Evolutionary conservation across 2,888 invertebrate species (phyloP), one percentile per base, ranked within the genome.

Genomic region (Cephus spinipes): DNA sequence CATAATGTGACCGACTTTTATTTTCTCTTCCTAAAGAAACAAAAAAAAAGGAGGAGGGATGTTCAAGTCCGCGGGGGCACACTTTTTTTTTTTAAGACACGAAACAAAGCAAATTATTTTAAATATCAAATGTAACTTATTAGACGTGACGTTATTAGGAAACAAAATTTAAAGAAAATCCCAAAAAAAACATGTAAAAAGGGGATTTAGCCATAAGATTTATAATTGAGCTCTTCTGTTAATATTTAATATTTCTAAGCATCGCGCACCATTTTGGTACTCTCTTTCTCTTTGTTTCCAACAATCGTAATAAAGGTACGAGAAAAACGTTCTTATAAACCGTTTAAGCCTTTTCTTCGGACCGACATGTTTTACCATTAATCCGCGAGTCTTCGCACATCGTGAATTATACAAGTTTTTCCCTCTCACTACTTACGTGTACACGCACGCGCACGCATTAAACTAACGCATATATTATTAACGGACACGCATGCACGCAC

Each of bases 211-310:
- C 9, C 55, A 55, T 23, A 9, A 23, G 9, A 9, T 55, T 55
- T 23, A 55, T 55, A 55, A 23, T 23, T 55, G 55, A 55, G 55
- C 23, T 55, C 23, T 23, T 55, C 79, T 11, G 78, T 81, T 77
- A 77, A 79, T 81, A 81, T 79, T 79, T 77, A 79, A 84, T 76
- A 79, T 83, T 79, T 84, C 79, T 80, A 81, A 87, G 80, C 82
- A 76, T 83, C 79, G 75, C 83, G 81, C 82, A 77, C 55, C 9
- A 82, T 76, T 78, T 82, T 77, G 77, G 83, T 71, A 76, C 32
- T 81, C 69, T 77, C 69, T 32, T 77, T 81, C 73, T 77, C 73
- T 79, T 68, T 77, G 55, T 55, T 55, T 23, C 2, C 23, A 23
- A 23, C 9, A 55, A 9, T 23, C 9, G 55, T 55, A 9, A 55